These are phyloP conservation scores for Dendrolimus pini DNA, from an alignment of 2,888 invertebrate species.

Conservation along the genomic window DNA sequence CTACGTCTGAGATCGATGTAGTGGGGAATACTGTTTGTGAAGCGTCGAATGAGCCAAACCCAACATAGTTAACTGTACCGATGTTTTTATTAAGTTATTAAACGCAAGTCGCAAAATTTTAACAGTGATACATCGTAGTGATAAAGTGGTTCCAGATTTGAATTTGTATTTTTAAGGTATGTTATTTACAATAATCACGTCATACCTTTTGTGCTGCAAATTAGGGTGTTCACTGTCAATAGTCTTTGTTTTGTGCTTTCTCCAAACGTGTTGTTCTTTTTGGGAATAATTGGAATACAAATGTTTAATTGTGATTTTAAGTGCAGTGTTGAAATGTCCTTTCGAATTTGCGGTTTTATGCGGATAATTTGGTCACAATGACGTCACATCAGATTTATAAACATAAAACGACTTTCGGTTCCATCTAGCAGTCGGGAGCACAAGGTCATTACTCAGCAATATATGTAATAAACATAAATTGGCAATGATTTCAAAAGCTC, in stretches of 20 bases:
- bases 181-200: constrained; percentile 54
- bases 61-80: constrained; percentile 41
- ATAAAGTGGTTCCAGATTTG: constrained; percentile 17
- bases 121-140: constrained; percentile 14
- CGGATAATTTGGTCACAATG: constrained; percentile 59
- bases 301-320: constrained; percentile 6
- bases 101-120: constrained; percentile 10
- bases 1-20: constrained; percentile 48
- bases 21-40: constrained; percentile 46
- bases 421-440: constrained; percentile 53
- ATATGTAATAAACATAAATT: constrained; percentile 58
- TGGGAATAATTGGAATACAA: constrained; percentile 1
- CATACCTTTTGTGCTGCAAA: constrained; percentile 39
- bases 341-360: constrained; percentile 33
- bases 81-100: constrained; percentile 41
- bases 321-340: constrained; percentile 19
- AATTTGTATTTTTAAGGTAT: constrained; percentile 46
- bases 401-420: constrained; percentile 60
- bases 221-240: constrained; percentile 41
- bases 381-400: constrained; percentile 71
- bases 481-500: constrained; percentile 51
- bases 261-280: not conserved
- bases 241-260: constrained; percentile 8
- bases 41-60: constrained; percentile 50
- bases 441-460: constrained; percentile 63